phyloP scores from a whole-genome alignment of 2,888 invertebrate species.

The Lycophotia porphyrea region DNA sequence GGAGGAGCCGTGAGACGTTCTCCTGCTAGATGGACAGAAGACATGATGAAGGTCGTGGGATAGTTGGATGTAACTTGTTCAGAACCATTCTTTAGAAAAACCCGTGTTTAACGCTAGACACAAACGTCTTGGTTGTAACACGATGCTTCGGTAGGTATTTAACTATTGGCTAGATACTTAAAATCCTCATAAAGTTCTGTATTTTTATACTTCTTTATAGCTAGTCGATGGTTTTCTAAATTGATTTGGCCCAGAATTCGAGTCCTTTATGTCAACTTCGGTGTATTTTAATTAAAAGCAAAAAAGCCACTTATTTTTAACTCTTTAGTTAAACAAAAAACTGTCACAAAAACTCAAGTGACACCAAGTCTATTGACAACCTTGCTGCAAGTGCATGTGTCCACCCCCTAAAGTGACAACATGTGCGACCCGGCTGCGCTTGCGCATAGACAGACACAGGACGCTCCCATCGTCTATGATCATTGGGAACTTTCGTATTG shows the following conservation, averaged over 20 bases:
- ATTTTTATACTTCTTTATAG: background rate
- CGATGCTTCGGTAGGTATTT: background rate
- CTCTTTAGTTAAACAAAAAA: constrained; percentile 34
- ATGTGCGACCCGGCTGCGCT: constrained; percentile 83
- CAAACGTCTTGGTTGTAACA: constrained; percentile 1
- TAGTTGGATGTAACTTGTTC: constrained; percentile 3
- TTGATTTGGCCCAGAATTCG: background rate
- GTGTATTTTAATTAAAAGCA: background rate
- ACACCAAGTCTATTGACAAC: constrained; percentile 58
- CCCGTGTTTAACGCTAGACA: constrained; percentile 11
- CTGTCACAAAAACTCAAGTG: constrained; percentile 27
- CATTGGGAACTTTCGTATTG: constrained; percentile 60
- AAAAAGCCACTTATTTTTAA: constrained; percentile 20
- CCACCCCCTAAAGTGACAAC: constrained; percentile 81
- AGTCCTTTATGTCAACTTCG: background rate
- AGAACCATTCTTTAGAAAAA: constrained; percentile 9
- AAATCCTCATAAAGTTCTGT: background rate
- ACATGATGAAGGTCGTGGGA: constrained; percentile 37
- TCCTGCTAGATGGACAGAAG: constrained; percentile 30
- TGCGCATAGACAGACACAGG: constrained; percentile 72
- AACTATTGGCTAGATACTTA: background rate
- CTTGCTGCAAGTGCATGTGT: constrained; percentile 79
- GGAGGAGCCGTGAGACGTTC: constrained; percentile 8
- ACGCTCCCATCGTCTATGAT: constrained; percentile 74
- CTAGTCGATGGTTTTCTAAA: background rate